Conservation (phyloP, 1,140 invertebrate species). For the Sweltsa coloradensis region DNA sequence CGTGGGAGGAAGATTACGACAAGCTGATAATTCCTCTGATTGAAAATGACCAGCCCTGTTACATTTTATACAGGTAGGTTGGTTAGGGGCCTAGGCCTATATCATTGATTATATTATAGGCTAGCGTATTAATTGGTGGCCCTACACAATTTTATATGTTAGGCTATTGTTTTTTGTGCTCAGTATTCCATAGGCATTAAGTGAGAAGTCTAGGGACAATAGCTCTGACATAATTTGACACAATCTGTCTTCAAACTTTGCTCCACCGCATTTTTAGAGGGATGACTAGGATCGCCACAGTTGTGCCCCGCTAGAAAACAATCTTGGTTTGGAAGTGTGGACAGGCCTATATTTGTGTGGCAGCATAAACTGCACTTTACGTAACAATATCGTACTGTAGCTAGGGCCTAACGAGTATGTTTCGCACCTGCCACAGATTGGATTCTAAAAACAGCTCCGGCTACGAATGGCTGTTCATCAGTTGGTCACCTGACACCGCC, state of each 20-base stretch:
- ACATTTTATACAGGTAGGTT: constrained; percentile 70
- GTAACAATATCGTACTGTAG: no score
- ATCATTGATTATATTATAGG: constrained; percentile 21
- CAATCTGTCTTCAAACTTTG: no score
- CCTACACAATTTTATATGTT: neutral
- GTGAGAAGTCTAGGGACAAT: neutral
- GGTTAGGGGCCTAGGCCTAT: neutral
- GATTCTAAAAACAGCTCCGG: constrained; percentile 61
- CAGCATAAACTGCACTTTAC: no score
- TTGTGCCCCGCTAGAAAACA: no score
- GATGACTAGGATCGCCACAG: no score
- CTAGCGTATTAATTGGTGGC: constrained; percentile 8
- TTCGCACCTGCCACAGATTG: no score
- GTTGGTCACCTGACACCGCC: constrained; percentile 87
- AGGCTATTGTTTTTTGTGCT: neutral
- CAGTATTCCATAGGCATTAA: neutral
- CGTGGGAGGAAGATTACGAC: constrained; percentile 85
- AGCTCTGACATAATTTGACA: neutral
- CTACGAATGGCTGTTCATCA: constrained; percentile 90
- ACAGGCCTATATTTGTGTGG: no score
- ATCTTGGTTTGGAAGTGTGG: no score
- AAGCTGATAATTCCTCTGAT: constrained; percentile 61
- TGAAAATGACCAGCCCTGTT: constrained; percentile 82
- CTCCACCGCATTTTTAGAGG: no score
- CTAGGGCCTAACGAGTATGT: no score